These are phyloP conservation scores for Alloscopus bannaensis DNA, from an alignment of 2,888 invertebrate species.

Conservation along the genomic window DNA sequence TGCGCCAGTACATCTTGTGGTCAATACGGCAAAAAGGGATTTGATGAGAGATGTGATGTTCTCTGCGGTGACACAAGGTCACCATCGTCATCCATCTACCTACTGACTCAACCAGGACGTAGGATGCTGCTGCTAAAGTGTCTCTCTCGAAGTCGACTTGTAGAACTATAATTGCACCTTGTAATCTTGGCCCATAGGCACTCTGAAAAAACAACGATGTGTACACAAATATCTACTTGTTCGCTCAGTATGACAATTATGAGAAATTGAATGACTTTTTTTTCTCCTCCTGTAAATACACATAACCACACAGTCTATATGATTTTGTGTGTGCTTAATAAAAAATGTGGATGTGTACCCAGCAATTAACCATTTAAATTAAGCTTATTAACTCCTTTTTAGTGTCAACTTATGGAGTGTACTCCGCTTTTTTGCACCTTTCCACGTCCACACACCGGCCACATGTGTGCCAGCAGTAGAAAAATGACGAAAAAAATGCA, in stretches of 20 bases:
- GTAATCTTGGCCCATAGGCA: too few relatives aligned
- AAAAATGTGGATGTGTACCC: slow-evolving; percentile 19
- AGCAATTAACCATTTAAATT: slow-evolving; percentile 61
- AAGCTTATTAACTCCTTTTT: slow-evolving; percentile 58
- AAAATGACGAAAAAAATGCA: slow-evolving; percentile 29
- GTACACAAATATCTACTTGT: too few relatives aligned
- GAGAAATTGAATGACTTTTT: background rate
- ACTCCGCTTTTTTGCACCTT: slow-evolving; percentile 57
- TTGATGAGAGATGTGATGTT: slow-evolving; percentile 42
- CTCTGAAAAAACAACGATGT: too few relatives aligned
- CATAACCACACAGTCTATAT: background rate
- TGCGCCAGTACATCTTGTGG: too few relatives aligned
- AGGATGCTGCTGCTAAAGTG: background rate
- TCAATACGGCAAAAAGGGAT: slow-evolving; percentile 33
- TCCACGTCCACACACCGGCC: too few relatives aligned
- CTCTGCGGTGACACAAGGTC: slow-evolving; percentile 52
- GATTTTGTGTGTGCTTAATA: slow-evolving; percentile 36
- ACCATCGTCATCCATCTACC: slow-evolving; percentile 22
- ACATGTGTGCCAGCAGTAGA: too few relatives aligned
- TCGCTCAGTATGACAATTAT: slow-evolving; percentile 12
- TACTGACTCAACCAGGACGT: background rate
- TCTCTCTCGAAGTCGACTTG: background rate
- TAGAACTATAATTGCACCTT: background rate
- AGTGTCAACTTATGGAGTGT: slow-evolving; percentile 43
- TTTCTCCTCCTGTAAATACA: background rate